Conservation (phyloP, 2,888 invertebrate genomes). For the Pheosia tremula region DNA sequence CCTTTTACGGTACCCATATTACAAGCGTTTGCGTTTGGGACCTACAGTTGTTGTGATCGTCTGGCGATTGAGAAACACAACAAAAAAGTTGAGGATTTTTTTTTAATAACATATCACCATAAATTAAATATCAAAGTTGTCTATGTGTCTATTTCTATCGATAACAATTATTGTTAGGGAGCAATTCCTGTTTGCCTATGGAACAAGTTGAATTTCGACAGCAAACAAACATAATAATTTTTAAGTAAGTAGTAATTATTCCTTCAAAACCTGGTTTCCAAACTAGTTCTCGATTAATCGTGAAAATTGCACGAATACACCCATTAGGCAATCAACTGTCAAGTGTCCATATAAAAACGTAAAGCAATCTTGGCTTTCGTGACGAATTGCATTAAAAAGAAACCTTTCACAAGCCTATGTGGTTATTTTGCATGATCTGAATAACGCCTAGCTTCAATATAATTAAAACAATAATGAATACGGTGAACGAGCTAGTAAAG, state of each 20-base stretch:
- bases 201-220: neutral
- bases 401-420: neutral
- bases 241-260: neutral
- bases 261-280: neutral
- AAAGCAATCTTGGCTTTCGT: neutral
- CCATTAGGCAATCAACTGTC: neutral
- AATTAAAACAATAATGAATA: too few relatives aligned
- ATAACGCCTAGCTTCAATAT: too few relatives aligned
- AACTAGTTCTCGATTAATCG: slow-evolving; percentile 1
- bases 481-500: neutral
- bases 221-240: neutral
- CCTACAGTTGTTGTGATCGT: too few relatives aligned
- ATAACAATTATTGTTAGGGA: too few relatives aligned
- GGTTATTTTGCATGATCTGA: neutral
- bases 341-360: neutral
- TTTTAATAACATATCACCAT: too few relatives aligned
- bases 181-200: too few relatives aligned
- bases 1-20: too few relatives aligned
- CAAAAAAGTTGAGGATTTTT: too few relatives aligned
- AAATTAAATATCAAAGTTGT: too few relatives aligned
- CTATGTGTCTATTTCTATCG: too few relatives aligned
- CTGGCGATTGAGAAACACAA: too few relatives aligned
- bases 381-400: neutral
- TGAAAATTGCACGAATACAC: neutral
- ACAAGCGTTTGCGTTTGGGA: too few relatives aligned